These are phyloP conservation scores for Pongo pygmaeus DNA, from an alignment of 2,113 vertebrate species.

Conservation along the genomic window DNA sequence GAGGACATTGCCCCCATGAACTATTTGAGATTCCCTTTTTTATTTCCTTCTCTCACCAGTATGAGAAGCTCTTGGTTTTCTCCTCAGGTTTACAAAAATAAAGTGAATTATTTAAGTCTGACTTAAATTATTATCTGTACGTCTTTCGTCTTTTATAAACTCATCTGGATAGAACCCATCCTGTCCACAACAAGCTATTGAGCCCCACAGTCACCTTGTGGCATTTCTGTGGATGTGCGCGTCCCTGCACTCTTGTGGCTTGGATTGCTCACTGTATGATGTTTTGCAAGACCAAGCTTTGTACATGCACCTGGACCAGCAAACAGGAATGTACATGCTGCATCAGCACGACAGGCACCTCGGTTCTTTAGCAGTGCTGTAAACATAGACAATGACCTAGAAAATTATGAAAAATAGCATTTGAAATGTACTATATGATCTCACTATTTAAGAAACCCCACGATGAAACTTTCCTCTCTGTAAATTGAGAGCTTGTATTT, in stretches of 20 bases:
- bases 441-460: neutral
- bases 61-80: neutral
- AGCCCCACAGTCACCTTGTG: neutral
- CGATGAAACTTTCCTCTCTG: neutral
- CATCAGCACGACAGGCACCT: fast-evolving
- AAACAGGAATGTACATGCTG: neutral
- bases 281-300: neutral
- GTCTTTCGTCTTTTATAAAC: neutral
- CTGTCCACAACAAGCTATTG: neutral
- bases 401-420: neutral
- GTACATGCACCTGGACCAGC: neutral
- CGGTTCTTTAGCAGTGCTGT: neutral
- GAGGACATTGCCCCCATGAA: neutral
- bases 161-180: neutral
- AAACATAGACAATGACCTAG: neutral
- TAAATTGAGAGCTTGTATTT: neutral
- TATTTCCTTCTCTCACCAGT: neutral
- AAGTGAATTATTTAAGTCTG: neutral
- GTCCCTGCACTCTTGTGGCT: neutral
- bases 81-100: neutral
- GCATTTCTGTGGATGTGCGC: neutral
- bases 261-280: neutral
- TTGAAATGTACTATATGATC: neutral
- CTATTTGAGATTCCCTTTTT: neutral
- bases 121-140: neutral